Evolutionary conservation across 2,797 vertebrate genomes (phyloP).

Genomic region (Trichosurus vulpecula): DNA sequence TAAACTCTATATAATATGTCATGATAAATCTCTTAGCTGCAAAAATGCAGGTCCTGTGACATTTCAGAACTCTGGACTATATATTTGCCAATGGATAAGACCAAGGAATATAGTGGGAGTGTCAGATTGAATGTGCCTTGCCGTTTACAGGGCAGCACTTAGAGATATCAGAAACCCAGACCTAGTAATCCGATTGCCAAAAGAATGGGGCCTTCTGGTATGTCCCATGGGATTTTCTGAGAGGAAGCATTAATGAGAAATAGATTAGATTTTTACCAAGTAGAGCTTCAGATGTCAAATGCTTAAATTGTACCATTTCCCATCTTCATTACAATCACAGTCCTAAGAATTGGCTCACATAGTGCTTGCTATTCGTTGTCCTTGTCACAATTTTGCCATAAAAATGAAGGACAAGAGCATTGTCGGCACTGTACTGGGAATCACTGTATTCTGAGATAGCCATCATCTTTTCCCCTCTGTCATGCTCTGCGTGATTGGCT

Average conservation of each 20-base stretch:
- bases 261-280: conserved; percentile 77
- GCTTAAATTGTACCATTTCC: conserved; percentile 44
- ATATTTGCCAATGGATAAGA: conserved; percentile 43
- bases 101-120: background rate
- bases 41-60: background rate
- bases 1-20: background rate
- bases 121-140: conserved; percentile 24
- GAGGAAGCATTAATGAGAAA: conserved; percentile 70
- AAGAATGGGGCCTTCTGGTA: conserved; percentile 43
- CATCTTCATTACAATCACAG: conserved; percentile 53
- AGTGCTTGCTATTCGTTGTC: background rate
- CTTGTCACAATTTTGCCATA: conserved; percentile 33
- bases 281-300: conserved; percentile 56
- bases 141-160: conserved; percentile 41
- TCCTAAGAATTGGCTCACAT: conserved; percentile 58
- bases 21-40: conserved; percentile 13
- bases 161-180: conserved; percentile 42
- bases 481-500: conserved; percentile 2
- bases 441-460: background rate
- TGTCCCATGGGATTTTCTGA: conserved; percentile 41
- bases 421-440: background rate
- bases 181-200: conserved; percentile 37
- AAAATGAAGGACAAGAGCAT: conserved; percentile 23
- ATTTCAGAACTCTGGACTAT: conserved; percentile 24
- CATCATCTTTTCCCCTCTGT: conserved; percentile 30